phyloP scores from a whole-genome alignment of 2,113 vertebrate genomes.

The Bubo bubo region DNA sequence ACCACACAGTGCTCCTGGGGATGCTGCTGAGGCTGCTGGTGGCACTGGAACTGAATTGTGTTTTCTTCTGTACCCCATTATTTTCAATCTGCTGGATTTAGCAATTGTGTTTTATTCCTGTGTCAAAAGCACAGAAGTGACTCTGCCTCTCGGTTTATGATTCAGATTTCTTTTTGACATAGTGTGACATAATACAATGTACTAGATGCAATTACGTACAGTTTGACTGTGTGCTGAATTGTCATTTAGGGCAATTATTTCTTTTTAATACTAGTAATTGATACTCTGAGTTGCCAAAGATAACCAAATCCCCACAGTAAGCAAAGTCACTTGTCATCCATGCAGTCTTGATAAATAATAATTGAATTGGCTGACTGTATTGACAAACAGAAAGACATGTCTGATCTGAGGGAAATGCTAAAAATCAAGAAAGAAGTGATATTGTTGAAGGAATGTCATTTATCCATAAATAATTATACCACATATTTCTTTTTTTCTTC shows the following conservation, averaged over 20 bases:
- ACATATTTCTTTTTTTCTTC: not conserved
- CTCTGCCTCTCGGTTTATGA: not conserved
- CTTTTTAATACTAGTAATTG: constrained; percentile 22
- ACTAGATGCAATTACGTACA: not conserved
- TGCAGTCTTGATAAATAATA: not conserved
- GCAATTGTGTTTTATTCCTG: accelerated
- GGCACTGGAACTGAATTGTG: accelerated
- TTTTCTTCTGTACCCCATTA: too few species aligned
- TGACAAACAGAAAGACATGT: constrained; percentile 11
- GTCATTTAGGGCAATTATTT: constrained; percentile 38
- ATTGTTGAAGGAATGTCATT: not conserved
- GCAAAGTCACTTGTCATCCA: constrained; percentile 23
- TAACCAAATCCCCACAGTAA: not conserved
- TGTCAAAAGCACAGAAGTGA: not conserved
- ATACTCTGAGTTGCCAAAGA: constrained; percentile 7
- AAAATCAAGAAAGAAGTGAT: not conserved
- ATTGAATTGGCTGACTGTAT: not conserved
- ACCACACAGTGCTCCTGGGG: accelerated
- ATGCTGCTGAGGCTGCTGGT: not conserved
- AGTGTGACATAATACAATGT: not conserved
- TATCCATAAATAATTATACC: not conserved
- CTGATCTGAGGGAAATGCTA: not conserved
- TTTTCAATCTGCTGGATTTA: not conserved
- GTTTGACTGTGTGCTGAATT: not conserved
- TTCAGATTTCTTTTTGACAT: not conserved